Percentiles rank a stretch among this genome's conserved stretches.
Conservation (phyloP, 1,140 invertebrate species). For the Venustaconcha ellipsiformis region DNA sequence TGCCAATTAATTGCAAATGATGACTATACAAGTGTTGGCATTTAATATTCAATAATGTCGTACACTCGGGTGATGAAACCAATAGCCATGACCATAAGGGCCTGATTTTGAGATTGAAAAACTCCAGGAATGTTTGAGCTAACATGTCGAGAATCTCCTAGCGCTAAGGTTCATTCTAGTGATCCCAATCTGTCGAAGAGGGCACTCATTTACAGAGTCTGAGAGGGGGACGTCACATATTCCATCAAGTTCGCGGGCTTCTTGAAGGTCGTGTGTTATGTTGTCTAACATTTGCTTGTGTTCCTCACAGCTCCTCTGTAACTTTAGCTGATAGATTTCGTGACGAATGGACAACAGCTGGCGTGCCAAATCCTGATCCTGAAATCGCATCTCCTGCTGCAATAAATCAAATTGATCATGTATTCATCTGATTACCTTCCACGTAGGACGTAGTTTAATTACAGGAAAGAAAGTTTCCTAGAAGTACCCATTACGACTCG, state of each 20-base stretch:
- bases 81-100: too few relatives aligned
- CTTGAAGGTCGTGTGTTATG: conserved; percentile 57
- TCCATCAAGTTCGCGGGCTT: conserved; percentile 51
- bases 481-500: too few relatives aligned
- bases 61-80: too few relatives aligned
- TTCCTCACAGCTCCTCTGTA: conserved; percentile 53
- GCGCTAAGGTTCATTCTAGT: conserved; percentile 59
- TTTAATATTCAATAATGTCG: too few relatives aligned
- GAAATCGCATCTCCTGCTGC: conserved; percentile 58
- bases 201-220: conserved; percentile 43
- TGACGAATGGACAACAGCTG: conserved; percentile 56
- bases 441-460: too few relatives aligned
- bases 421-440: too few relatives aligned
- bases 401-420: not conserved
- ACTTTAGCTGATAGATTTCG: conserved; percentile 58
- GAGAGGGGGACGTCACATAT: conserved; percentile 54
- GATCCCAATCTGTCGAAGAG: conserved; percentile 60
- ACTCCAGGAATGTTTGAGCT: too few relatives aligned
- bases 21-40: too few relatives aligned
- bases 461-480: too few relatives aligned
- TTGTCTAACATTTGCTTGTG: conserved; percentile 62
- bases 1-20: too few relatives aligned
- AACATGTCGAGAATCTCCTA: conserved; percentile 62
- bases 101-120: too few relatives aligned
- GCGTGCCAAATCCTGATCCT: conserved; percentile 58